Evolutionary conservation across 2,113 vertebrate genomes (phyloP).

Genomic region (Anas platyrhynchos): DNA sequence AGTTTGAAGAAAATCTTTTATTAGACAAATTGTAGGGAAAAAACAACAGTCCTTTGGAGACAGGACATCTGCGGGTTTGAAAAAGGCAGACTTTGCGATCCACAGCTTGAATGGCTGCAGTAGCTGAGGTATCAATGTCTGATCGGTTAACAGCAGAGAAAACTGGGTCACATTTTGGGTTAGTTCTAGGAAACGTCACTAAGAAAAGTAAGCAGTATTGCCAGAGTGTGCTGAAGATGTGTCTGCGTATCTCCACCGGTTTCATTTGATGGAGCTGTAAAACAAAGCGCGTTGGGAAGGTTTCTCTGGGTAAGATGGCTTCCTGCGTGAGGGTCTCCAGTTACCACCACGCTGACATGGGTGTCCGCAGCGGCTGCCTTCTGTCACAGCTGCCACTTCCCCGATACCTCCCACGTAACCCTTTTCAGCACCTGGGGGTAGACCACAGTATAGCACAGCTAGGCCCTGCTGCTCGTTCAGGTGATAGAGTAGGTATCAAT

Average conservation of each 20-base stretch:
- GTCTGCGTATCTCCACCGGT: no score
- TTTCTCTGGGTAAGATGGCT: no score
- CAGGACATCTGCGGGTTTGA: not conserved
- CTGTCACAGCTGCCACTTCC: not conserved
- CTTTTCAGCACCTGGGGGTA: not conserved
- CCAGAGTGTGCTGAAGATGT: not conserved
- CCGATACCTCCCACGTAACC: fast-evolving
- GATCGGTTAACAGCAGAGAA: not conserved
- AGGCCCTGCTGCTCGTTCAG: no score
- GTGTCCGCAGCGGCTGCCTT: not conserved
- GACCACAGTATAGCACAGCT: fast-evolving
- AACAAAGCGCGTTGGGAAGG: not conserved
- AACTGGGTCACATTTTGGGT: not conserved
- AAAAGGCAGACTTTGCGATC: not conserved
- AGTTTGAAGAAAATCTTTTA: not conserved
- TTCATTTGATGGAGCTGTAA: not conserved
- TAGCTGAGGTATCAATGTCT: not conserved
- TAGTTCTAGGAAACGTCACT: not conserved
- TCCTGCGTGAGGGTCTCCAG: fast-evolving
- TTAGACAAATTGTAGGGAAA: not conserved
- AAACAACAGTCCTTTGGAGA: no score
- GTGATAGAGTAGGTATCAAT: not conserved
- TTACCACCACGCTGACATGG: fast-evolving
- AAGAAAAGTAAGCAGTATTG: not conserved
- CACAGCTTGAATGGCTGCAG: fast-evolving